These are phyloP conservation scores for Anastrepha obliqua DNA, from an alignment of 1,140 invertebrate species.

Conservation along the genomic window DNA sequence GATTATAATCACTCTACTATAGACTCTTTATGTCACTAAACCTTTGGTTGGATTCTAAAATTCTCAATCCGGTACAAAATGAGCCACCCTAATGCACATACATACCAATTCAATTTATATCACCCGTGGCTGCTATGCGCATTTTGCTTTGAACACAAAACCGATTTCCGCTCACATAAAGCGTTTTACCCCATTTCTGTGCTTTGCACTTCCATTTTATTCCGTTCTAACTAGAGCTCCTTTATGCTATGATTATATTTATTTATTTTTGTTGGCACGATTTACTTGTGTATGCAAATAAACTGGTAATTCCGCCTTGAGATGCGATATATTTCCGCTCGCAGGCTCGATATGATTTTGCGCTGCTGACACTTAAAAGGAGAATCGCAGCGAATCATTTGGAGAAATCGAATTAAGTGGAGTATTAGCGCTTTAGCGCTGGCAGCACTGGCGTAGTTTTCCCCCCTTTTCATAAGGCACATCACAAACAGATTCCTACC, in stretches of 20 bases:
- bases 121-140: background rate
- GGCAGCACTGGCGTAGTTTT: background rate
- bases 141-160: conserved; percentile 12
- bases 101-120: background rate
- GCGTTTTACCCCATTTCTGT: background rate
- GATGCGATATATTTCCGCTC: conserved; percentile 32
- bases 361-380: background rate
- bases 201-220: background rate
- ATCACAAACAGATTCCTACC: conserved; percentile 1
- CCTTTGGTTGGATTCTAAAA: too few relatives aligned
- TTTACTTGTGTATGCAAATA: conserved; percentile 40
- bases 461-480: background rate
- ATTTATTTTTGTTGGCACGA: background rate
- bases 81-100: background rate
- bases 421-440: conserved; percentile 6
- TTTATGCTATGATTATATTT: background rate
- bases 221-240: background rate
- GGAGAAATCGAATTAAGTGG: background rate
- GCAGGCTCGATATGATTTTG: conserved; percentile 9
- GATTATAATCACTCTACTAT: too few relatives aligned
- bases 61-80: background rate
- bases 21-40: too few relatives aligned
- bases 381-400: background rate
- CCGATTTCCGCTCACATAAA: conserved; percentile 37
- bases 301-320: conserved; percentile 43